Evolutionary conservation across 1,140 invertebrate genomes (phyloP).

Genomic region (Sinella curviseta): DNA sequence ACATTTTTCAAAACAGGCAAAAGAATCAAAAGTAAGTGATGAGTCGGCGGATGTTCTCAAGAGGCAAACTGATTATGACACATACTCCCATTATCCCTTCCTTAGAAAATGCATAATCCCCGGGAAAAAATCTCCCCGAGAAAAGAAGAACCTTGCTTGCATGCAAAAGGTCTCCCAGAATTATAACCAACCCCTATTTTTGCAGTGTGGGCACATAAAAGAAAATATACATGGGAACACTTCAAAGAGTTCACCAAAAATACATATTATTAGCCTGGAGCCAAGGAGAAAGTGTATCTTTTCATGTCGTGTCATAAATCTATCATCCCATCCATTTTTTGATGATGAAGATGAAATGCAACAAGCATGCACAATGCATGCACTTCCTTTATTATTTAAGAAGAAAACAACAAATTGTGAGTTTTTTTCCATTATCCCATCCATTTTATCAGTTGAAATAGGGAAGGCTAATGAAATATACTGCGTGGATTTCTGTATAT

Average conservation of each 20-base stretch:
- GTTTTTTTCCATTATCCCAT: neutral
- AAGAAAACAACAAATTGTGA: too few species aligned
- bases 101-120: neutral
- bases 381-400: too few species aligned
- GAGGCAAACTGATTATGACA: slow-evolving; percentile 3
- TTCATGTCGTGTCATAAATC: neutral
- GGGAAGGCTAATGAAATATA: neutral
- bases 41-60: neutral
- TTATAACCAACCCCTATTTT: neutral
- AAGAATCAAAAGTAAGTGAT: neutral
- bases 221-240: neutral
- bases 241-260: neutral
- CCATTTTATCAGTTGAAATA: neutral
- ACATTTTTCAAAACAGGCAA: too few species aligned
- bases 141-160: neutral
- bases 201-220: too few species aligned
- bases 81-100: neutral
- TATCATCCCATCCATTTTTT: too few species aligned
- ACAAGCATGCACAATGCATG: neutral
- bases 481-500: neutral
- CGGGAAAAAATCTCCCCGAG: neutral
- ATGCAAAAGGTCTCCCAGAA: neutral
- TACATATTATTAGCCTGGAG: neutral
- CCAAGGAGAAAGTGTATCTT: neutral
- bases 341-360: neutral